A percentile compares a stretch with the other conserved stretches of the same genome.
Evolutionary conservation across 1,140 invertebrate genomes (phyloP).

Genomic region (Bombus confusus): DNA sequence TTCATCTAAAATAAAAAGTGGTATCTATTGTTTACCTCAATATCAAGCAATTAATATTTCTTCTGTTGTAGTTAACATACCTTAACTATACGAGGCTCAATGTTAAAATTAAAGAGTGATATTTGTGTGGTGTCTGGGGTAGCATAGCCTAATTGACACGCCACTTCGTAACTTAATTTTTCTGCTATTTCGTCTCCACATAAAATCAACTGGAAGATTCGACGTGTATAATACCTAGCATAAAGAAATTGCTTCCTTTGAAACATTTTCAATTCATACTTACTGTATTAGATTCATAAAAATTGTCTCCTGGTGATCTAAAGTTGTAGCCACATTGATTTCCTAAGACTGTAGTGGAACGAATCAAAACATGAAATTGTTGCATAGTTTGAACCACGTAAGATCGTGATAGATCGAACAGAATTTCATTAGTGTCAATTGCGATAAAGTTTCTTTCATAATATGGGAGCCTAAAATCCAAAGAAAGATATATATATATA

Average conservation of each 20-base stretch:
- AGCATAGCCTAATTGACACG: constrained; percentile 72
- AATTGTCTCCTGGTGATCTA: constrained; percentile 63
- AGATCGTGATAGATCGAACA: constrained; percentile 86
- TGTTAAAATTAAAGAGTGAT: constrained; percentile 63
- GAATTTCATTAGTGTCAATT: constrained; percentile 84
- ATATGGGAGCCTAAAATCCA: constrained; percentile 88
- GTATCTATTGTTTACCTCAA: too few species aligned
- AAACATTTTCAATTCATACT: constrained; percentile 15
- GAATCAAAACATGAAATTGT: constrained; percentile 94
- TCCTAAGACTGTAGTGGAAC: constrained; percentile 94
- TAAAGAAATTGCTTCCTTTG: not conserved
- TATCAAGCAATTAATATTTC: not conserved
- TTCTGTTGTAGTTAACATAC: constrained; percentile 31
- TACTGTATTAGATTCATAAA: constrained; percentile 69
- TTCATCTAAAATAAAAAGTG: constrained; percentile 76
- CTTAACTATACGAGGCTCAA: constrained; percentile 52
- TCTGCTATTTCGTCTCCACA: constrained; percentile 74
- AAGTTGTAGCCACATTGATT: constrained; percentile 90
- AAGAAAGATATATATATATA: not conserved
- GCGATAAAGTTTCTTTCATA: constrained; percentile 88
- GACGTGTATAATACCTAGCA: too few species aligned
- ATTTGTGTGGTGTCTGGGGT: constrained; percentile 68
- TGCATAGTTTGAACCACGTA: constrained; percentile 91
- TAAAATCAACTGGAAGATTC: constrained; percentile 61
- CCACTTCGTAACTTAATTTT: constrained; percentile 72